Base-by-base conservation (phyloP, 2,888 invertebrate species). In the Xanthia icteritia region DNA sequence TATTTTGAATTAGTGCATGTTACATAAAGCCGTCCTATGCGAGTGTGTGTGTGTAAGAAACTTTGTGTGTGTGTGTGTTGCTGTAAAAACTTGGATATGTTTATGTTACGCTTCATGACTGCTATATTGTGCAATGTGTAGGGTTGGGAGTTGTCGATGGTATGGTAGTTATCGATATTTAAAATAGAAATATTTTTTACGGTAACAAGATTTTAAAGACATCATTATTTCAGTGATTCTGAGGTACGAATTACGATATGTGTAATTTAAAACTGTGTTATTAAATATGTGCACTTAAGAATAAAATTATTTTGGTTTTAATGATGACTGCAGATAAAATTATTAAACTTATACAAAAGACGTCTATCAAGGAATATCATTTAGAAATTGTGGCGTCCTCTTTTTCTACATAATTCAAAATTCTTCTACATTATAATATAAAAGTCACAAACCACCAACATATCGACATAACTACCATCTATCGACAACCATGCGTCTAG, bases 41-140 rank as follows among this genome's bases (percentile, higher is more conserved):
- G 31, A 56, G 42, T 63, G 70, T 81, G 81, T 79, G 80, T 66
- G 69, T 77, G 65, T 84, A 77, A 56, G 68, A 48, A 63, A 42
- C 42, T 67, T 31, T 39, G 73, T 31, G 36, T 83, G 80, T 84
- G 80, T 85, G 83, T 45, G 67, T 82, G 77, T 69, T 76, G 80
- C 67, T 88, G 82, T 89, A 86, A 91, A 90, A 91, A 91, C 88
- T 86, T 90, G 87, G 73, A 83, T 86, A 89, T 87, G 86, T 89
- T 88, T 88, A 89, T 90, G 94, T 93, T 93, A 94, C 92, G 94
- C 91, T 91, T 88, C 89, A 87, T 89, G 92, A 89, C 87, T 92
- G 88, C 89, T 85, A 81, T 85, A 90, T 95, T 95, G 93, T 94
- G 93, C 93, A 94, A 95, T 91, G 64, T 15, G 23, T 91, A 94